Evolutionary conservation across 1,140 invertebrate genomes (phyloP).

Genomic region (Aricia agestis): DNA sequence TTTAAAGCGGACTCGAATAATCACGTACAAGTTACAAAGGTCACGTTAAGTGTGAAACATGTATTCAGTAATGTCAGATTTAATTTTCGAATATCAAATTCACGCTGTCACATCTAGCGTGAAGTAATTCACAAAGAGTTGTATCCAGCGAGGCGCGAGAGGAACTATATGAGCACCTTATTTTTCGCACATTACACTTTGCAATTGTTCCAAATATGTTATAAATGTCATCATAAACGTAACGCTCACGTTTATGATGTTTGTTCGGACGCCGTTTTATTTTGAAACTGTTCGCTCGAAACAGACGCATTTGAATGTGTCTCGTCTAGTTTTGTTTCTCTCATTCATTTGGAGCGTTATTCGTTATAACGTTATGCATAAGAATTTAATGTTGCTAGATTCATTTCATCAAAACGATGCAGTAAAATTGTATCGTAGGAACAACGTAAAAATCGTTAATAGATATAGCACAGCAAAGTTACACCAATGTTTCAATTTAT

Average conservation of each 20-base stretch:
- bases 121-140: conserved; percentile 19
- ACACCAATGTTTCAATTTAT: neutral
- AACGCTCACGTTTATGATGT: too few species aligned
- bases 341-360: conserved; percentile 11
- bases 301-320: conserved; percentile 26
- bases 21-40: too few species aligned
- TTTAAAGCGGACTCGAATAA: too few species aligned
- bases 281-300: conserved; percentile 30
- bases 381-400: neutral
- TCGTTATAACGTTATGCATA: neutral
- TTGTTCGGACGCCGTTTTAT: conserved; percentile 30
- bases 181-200: conserved; percentile 64
- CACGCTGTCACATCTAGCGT: conserved; percentile 26
- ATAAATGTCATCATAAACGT: conserved; percentile 36
- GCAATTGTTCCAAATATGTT: conserved; percentile 61
- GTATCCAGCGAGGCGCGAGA: conserved; percentile 20
- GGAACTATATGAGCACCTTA: conserved; percentile 50
- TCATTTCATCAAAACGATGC: too few species aligned
- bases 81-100: conserved; percentile 16
- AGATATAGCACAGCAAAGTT: neutral
- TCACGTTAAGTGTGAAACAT: too few species aligned
- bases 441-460: too few species aligned
- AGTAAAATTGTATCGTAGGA: too few species aligned
- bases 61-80: conserved; percentile 2
- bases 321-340: conserved; percentile 24